Percentiles rank a stretch among this genome's conserved stretches.
Conservation (phyloP, 2,113 vertebrate genomes). For the Leucosticte australis region DNA sequence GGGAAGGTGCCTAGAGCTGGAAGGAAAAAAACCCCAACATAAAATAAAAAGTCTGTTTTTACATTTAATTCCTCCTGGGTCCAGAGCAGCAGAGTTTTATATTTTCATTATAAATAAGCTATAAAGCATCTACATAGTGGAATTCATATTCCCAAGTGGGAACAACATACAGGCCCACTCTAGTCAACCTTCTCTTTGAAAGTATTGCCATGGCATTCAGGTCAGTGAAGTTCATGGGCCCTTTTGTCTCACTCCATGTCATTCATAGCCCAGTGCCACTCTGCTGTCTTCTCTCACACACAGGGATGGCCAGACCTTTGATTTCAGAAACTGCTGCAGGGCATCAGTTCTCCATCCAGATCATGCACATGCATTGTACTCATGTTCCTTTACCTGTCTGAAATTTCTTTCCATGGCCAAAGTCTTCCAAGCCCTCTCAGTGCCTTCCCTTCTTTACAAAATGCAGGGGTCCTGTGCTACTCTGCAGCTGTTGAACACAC, state of each 20-base stretch:
- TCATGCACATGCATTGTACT: neutral
- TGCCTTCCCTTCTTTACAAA: neutral
- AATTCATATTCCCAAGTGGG: neutral
- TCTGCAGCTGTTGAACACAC: neutral
- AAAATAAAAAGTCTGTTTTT: slow-evolving; percentile 16
- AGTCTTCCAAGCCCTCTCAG: neutral
- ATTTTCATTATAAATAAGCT: neutral
- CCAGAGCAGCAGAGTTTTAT: neutral
- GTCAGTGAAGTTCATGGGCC: neutral
- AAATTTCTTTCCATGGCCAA: neutral
- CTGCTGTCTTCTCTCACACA: neutral
- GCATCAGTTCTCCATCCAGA: neutral
- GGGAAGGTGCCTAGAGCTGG: neutral
- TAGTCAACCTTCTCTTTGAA: neutral
- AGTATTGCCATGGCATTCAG: neutral
- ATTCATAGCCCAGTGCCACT: neutral
- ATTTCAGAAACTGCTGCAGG: neutral
- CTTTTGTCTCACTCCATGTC: neutral
- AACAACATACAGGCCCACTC: neutral
- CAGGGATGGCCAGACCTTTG: neutral
- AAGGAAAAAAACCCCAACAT: neutral
- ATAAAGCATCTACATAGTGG: neutral
- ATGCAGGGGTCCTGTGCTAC: neutral
- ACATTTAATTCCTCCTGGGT: slow-evolving; percentile 13
- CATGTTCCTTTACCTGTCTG: neutral